These are phyloP conservation scores for Oryzias sinensis DNA, from an alignment of 2,797 vertebrate species.

Conservation along the genomic window DNA sequence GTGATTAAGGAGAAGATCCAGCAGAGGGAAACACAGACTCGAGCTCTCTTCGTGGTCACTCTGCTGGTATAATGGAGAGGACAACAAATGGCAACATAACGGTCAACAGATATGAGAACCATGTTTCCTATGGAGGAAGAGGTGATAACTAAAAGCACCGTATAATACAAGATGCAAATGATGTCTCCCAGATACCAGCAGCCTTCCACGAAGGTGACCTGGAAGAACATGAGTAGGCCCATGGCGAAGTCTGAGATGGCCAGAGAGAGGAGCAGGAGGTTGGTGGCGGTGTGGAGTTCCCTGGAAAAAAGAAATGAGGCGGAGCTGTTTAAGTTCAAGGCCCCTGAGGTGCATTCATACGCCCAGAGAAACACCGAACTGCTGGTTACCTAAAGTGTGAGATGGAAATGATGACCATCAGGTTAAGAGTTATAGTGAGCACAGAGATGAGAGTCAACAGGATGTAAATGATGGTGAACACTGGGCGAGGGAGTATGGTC, in stretches of 20 bases:
- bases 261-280: constrained; percentile 10
- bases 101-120: too few species aligned
- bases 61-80: constrained; percentile 6
- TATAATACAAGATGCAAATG: background rate
- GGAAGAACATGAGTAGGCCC: background rate
- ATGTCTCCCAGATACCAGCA: constrained; percentile 7
- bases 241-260: background rate
- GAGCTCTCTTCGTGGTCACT: background rate
- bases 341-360: background rate
- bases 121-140: background rate
- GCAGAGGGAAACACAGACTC: background rate
- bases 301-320: background rate
- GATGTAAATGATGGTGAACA: background rate
- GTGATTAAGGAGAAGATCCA: background rate
- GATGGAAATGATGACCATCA: constrained; percentile 5
- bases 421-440: background rate
- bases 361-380: background rate
- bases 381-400: constrained; percentile 5
- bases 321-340: background rate
- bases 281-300: constrained; percentile 6
- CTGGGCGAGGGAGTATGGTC: background rate
- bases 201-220: background rate
- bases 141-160: background rate
- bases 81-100: background rate
- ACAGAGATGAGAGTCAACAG: background rate